Evolutionary conservation across 2,888 invertebrate species (phyloP).

Genomic region (Allygus modestus): DNA sequence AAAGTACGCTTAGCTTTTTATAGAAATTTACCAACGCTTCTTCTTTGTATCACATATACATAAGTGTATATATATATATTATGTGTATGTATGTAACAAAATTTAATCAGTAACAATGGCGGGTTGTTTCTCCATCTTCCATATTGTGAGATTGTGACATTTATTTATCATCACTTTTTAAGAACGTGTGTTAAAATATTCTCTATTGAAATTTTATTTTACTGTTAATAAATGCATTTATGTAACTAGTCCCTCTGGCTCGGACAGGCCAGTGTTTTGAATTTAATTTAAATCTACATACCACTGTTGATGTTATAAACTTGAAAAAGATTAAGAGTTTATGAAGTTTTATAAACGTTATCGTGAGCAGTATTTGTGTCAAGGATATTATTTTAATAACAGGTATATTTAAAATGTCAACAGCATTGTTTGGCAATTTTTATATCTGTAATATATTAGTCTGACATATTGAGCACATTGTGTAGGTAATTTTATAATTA

Average conservation of each 20-base stretch:
- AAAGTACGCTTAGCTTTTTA: slow-evolving; percentile 58
- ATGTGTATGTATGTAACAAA: slow-evolving; percentile 31
- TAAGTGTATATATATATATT: slow-evolving; percentile 4
- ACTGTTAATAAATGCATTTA: slow-evolving; percentile 36
- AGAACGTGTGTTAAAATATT: slow-evolving; percentile 14
- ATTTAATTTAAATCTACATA: slow-evolving; percentile 39
- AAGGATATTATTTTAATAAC: slow-evolving; percentile 42
- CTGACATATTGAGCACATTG: slow-evolving; percentile 12
- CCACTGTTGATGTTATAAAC: slow-evolving; percentile 39
- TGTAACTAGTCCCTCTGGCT: slow-evolving; percentile 44
- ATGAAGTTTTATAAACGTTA: slow-evolving; percentile 38
- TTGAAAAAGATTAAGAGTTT: slow-evolving; percentile 37
- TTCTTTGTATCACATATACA: slow-evolving; percentile 26
- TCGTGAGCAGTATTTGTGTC: slow-evolving; percentile 20
- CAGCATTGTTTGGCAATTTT: neutral
- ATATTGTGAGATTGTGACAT: slow-evolving; percentile 23
- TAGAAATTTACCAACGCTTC: slow-evolving; percentile 41
- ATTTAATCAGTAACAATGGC: slow-evolving; percentile 9
- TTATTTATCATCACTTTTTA: slow-evolving; percentile 28
- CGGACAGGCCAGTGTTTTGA: slow-evolving; percentile 33
- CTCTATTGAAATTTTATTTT: slow-evolving; percentile 41
- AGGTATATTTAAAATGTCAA: neutral
- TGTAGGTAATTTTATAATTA: slow-evolving; percentile 1
- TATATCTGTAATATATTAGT: slow-evolving; percentile 22
- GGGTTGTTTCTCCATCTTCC: slow-evolving; percentile 35